These are phyloP conservation scores for Eufriesea mexicana DNA, from an alignment of 1,140 invertebrate genomes.

Conservation along the genomic window DNA sequence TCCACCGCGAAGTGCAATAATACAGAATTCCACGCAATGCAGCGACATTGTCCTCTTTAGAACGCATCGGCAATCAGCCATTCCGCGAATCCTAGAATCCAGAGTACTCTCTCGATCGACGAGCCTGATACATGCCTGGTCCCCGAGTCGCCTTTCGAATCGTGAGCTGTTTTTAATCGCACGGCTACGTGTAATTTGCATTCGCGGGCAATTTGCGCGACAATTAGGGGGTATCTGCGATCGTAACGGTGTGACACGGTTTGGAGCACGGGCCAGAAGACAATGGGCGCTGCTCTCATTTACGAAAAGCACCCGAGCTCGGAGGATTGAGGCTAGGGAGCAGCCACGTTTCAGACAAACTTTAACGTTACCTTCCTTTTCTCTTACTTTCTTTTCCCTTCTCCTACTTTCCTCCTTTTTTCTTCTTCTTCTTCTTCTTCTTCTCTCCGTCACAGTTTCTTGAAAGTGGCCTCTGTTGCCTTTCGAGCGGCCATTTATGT, in stretches of 20 bases:
- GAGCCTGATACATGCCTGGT: neutral
- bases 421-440: neutral
- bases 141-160: neutral
- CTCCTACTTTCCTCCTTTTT: neutral
- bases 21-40: too few relatives aligned
- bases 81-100: neutral
- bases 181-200: slow-evolving; percentile 16
- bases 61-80: neutral
- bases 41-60: too few relatives aligned
- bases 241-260: slow-evolving; percentile 23
- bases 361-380: slow-evolving; percentile 1
- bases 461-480: slow-evolving; percentile 29
- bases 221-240: slow-evolving; percentile 31
- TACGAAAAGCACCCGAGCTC: slow-evolving; percentile 17
- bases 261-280: slow-evolving; percentile 25
- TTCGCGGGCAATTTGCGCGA: slow-evolving; percentile 32
- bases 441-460: slow-evolving; percentile 29
- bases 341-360: slow-evolving; percentile 28
- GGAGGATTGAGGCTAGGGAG: neutral
- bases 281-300: slow-evolving; percentile 42
- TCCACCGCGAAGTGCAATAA: too few relatives aligned
- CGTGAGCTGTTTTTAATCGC: slow-evolving; percentile 30
- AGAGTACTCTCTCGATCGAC: too few relatives aligned
- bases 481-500: slow-evolving; percentile 19
- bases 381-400: too few relatives aligned